A percentile compares a stretch with the other conserved stretches of the same genome.
Evolutionary conservation across 2,888 invertebrate genomes (phyloP).

Genomic region (Polylopha cassiicola): DNA sequence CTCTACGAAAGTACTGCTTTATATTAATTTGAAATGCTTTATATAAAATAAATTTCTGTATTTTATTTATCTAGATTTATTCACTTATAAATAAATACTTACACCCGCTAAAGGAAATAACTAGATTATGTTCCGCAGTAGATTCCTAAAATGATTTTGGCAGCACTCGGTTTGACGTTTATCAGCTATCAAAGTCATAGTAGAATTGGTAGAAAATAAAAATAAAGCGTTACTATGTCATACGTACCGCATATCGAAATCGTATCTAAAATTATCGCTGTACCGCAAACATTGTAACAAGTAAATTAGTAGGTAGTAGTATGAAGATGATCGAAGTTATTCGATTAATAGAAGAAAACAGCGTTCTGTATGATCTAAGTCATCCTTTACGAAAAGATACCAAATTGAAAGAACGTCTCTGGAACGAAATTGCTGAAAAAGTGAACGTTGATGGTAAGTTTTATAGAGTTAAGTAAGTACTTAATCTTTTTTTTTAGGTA

Average conservation of each 20-base stretch:
- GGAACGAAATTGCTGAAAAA: slow-evolving; percentile 8
- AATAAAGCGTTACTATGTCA: not conserved
- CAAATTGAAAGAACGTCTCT: slow-evolving; percentile 4
- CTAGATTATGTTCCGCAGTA: not conserved
- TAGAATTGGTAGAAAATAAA: slow-evolving; percentile 2
- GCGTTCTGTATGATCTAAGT: slow-evolving; percentile 5
- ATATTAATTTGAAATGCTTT: no score
- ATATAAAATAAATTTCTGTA: no score
- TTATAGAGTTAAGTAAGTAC: not conserved
- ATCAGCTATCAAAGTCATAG: slow-evolving; percentile 1
- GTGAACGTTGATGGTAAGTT: slow-evolving; percentile 8
- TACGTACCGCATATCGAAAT: not conserved
- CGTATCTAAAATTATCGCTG: not conserved
- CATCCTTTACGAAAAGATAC: not conserved
- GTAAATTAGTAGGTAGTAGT: not conserved
- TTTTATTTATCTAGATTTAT: no score
- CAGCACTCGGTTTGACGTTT: slow-evolving; percentile 1
- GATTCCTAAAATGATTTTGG: not conserved
- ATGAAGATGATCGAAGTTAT: no score
- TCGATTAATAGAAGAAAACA: not conserved
- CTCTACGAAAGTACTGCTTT: no score
- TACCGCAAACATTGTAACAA: not conserved
- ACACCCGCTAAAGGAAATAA: no score
- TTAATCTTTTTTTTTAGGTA: no score
- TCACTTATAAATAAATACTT: no score